These are phyloP conservation scores for Alfaro cultratus DNA, from an alignment of 2,797 vertebrate genomes.

Conservation along the genomic window DNA sequence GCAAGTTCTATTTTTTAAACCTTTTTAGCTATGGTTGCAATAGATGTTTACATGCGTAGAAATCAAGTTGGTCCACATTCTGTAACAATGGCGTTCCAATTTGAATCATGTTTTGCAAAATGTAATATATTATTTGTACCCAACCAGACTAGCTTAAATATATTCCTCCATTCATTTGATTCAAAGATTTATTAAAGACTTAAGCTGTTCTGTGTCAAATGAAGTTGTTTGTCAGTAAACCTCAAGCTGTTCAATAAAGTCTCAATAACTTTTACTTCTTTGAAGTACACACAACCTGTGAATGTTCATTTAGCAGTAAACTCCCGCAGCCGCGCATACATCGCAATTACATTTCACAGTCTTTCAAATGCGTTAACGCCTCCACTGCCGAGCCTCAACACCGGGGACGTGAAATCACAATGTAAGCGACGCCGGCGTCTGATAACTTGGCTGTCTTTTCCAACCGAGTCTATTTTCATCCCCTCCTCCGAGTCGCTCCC, in stretches of 20 bases:
- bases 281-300: constrained; percentile 1
- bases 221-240: not conserved
- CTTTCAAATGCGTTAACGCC: constrained; percentile 15
- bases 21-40: not conserved
- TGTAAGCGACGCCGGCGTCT: constrained; percentile 22
- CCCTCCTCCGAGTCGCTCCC: constrained; percentile 38
- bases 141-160: not conserved
- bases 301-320: constrained; percentile 6
- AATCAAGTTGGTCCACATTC: not conserved
- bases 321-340: constrained; percentile 7
- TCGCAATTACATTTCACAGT: constrained; percentile 28
- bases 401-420: constrained; percentile 19
- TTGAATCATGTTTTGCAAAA: not conserved
- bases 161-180: not conserved
- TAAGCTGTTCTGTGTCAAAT: not conserved
- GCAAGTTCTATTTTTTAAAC: not conserved
- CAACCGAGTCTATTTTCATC: constrained; percentile 49
- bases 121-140: not conserved
- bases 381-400: constrained; percentile 12
- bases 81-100: not conserved
- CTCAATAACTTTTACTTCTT: not conserved
- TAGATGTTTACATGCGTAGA: not conserved
- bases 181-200: not conserved
- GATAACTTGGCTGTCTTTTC: constrained; percentile 31
- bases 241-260: not conserved